Percentiles rank a stretch among this genome's conserved stretches.
Evolutionary conservation across 2,888 invertebrate species (phyloP).

Genomic region (Axea sp.): DNA sequence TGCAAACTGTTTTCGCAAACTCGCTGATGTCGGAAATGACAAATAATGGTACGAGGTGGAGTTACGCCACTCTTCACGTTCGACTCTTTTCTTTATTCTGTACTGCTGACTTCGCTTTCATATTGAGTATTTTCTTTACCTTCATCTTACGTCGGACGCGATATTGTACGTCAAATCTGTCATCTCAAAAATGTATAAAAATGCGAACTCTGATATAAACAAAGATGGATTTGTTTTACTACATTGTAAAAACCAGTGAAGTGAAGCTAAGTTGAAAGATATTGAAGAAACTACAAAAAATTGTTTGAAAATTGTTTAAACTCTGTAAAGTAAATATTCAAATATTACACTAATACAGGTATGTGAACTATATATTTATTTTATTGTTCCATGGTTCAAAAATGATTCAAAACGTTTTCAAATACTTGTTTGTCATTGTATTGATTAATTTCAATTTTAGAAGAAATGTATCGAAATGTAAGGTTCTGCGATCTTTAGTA

Average conservation of each 20-base stretch:
- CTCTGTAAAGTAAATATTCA: no score
- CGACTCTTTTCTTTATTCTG: background rate
- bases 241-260: slow-evolving; percentile 3
- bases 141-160: background rate
- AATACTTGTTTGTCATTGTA: no score
- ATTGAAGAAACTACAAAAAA: no score
- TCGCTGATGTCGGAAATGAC: slow-evolving; percentile 9
- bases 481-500: no score
- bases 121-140: slow-evolving; percentile 9
- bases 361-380: no score
- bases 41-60: slow-evolving; percentile 11
- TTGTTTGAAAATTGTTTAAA: no score
- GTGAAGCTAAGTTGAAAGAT: background rate
- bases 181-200: slow-evolving; percentile 7
- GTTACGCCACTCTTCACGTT: slow-evolving; percentile 7
- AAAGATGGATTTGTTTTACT: slow-evolving; percentile 9
- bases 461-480: no score
- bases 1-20: slow-evolving; percentile 21
- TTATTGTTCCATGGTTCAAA: no score
- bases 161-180: slow-evolving; percentile 29
- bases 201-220: slow-evolving; percentile 21
- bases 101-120: slow-evolving; percentile 17
- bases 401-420: no score
- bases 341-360: no score
- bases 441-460: no score